Evolutionary conservation across 2,888 invertebrate species (phyloP).

Genomic region (Nemotelus pantherinus): DNA sequence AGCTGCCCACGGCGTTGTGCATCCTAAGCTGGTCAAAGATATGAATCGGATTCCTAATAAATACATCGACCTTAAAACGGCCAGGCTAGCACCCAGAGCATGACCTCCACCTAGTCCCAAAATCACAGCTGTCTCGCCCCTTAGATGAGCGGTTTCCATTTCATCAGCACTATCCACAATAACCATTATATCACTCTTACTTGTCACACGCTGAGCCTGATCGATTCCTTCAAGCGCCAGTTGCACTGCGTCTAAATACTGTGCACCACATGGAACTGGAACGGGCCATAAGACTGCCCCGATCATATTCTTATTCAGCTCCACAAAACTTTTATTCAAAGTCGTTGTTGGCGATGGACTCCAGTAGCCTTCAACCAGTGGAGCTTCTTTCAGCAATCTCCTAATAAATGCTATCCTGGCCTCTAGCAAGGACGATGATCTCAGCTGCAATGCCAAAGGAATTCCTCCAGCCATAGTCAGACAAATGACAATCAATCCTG

Average conservation of each 20-base stretch:
- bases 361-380: constrained; percentile 68
- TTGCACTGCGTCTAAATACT: constrained; percentile 74
- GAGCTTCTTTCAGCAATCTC: constrained; percentile 68
- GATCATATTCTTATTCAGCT: constrained; percentile 67
- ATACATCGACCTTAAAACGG: constrained; percentile 73
- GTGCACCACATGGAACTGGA: constrained; percentile 70
- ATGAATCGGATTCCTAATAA: constrained; percentile 73
- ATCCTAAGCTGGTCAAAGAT: constrained; percentile 72
- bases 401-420: constrained; percentile 69
- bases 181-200: constrained; percentile 66
- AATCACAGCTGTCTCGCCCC: constrained; percentile 71
- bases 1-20: constrained; percentile 73
- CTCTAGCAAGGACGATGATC: constrained; percentile 69
- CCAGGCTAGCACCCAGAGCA: constrained; percentile 73
- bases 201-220: constrained; percentile 70
- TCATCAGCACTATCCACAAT: constrained; percentile 69
- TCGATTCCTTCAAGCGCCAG: constrained; percentile 75
- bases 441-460: constrained; percentile 68
- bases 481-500: constrained; percentile 60
- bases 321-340: constrained; percentile 56
- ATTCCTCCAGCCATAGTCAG: constrained; percentile 65
- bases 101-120: constrained; percentile 76
- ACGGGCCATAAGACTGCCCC: constrained; percentile 65
- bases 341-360: constrained; percentile 56
- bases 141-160: constrained; percentile 70